A percentile compares a stretch with the other conserved stretches of the same genome.
Evolutionary conservation across 1,140 invertebrate species (phyloP).

Genomic region (Ostrea edulis): DNA sequence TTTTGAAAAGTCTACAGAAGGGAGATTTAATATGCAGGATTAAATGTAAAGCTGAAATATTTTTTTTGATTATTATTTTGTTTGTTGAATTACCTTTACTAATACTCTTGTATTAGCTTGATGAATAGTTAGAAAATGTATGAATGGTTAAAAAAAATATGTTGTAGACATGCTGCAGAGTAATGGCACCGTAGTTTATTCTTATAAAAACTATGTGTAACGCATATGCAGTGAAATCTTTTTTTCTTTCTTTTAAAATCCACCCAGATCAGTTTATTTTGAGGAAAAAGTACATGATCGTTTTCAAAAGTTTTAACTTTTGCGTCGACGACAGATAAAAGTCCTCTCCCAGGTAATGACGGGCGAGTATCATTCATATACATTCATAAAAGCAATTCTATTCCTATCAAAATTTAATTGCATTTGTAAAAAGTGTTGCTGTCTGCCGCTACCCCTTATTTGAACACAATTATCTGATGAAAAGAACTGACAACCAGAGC

Average conservation of each 20-base stretch:
- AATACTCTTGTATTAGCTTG: too few relatives aligned
- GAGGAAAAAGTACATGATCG: background rate
- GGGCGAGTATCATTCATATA: slow-evolving; percentile 8
- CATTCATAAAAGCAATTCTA: slow-evolving; percentile 36
- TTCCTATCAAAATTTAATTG: slow-evolving; percentile 38
- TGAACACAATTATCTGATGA: slow-evolving; percentile 33
- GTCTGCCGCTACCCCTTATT: slow-evolving; percentile 33
- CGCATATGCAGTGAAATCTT: too few relatives aligned
- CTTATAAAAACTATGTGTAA: too few relatives aligned
- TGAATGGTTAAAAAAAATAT: too few relatives aligned
- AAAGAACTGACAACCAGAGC: slow-evolving; percentile 16
- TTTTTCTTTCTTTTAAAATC: too few relatives aligned
- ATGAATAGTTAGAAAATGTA: too few relatives aligned
- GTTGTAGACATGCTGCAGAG: too few relatives aligned
- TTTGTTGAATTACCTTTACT: too few relatives aligned
- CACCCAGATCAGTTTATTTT: background rate
- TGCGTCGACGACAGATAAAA: background rate
- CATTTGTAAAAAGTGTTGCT: slow-evolving; percentile 19
- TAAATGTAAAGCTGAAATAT: too few relatives aligned
- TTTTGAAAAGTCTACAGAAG: background rate
- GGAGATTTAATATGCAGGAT: too few relatives aligned
- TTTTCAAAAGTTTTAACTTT: background rate
- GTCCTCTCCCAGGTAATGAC: background rate
- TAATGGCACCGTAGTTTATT: too few relatives aligned
- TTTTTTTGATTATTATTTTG: too few relatives aligned